phyloP scores from a whole-genome alignment of 2,888 invertebrate genomes.

The Hydroisotoma schaefferi region DNA sequence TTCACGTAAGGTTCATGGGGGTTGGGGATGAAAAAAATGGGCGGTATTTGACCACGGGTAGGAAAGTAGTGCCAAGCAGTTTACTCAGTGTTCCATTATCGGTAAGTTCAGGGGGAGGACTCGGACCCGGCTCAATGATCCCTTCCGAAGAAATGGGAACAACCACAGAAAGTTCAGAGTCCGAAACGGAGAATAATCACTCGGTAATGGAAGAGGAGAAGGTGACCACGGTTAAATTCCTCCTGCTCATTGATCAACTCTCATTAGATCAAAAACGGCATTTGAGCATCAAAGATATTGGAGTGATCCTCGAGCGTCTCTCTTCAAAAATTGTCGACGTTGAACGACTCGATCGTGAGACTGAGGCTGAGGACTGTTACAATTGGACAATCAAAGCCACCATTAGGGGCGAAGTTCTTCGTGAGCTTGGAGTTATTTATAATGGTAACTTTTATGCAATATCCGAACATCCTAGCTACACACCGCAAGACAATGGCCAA shows the following conservation, averaged over 20 bases:
- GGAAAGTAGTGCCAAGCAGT: conserved; percentile 49
- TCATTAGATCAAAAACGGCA: conserved; percentile 89
- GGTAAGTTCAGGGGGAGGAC: conserved; percentile 50
- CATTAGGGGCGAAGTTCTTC: conserved; percentile 77
- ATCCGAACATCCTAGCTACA: conserved; percentile 87
- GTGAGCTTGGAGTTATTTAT: conserved; percentile 89
- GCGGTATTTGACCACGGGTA: conserved; percentile 57
- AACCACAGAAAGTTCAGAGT: conserved; percentile 80
- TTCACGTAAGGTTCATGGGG: conserved; percentile 48
- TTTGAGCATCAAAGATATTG: conserved; percentile 82
- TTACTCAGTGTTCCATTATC: conserved; percentile 49
- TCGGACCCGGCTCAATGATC: conserved; percentile 52
- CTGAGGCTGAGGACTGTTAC: conserved; percentile 80
- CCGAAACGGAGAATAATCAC: conserved; percentile 79
- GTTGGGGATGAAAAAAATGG: conserved; percentile 58
- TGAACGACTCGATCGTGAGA: conserved; percentile 84
- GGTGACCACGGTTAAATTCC: conserved; percentile 84
- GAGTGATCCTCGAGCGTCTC: conserved; percentile 85
- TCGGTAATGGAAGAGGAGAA: conserved; percentile 88
- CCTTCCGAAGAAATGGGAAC: conserved; percentile 49
- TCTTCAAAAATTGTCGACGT: conserved; percentile 91
- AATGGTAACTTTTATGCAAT: conserved; percentile 93
- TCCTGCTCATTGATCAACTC: conserved; percentile 86
- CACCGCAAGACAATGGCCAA: conserved; percentile 6
- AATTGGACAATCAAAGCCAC: conserved; percentile 97